These are phyloP conservation scores for Cepaea hortensis DNA, from an alignment of 2,888 invertebrate genomes.

Conservation along the genomic window DNA sequence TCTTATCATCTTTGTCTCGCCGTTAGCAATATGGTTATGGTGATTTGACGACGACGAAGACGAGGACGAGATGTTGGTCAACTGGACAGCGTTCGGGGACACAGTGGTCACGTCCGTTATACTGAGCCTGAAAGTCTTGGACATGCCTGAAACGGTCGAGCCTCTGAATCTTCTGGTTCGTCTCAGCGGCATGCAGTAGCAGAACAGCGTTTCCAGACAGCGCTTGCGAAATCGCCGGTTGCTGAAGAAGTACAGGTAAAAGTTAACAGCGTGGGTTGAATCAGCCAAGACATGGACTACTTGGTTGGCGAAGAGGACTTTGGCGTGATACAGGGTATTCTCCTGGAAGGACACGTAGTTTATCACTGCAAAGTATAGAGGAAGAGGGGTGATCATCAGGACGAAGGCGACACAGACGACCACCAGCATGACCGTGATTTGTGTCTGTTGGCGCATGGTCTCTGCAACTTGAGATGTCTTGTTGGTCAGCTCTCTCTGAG, in stretches of 20 bases:
- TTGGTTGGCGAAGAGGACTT: constrained; percentile 55
- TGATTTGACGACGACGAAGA: constrained; percentile 36
- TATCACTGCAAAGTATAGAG: constrained; percentile 62
- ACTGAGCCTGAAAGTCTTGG: constrained; percentile 50
- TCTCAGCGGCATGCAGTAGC: constrained; percentile 33
- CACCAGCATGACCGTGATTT: constrained; percentile 67
- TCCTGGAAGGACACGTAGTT: constrained; percentile 59
- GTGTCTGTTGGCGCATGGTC: constrained; percentile 60
- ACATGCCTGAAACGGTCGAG: constrained; percentile 48
- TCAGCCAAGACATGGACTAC: constrained; percentile 47
- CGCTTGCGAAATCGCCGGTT: constrained; percentile 50
- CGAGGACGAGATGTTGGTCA: constrained; percentile 30
- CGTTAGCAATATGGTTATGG: constrained; percentile 15
- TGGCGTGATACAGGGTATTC: constrained; percentile 54
- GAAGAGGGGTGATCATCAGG: constrained; percentile 64
- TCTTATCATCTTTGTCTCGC: constrained; percentile 7
- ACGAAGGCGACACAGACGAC: constrained; percentile 64
- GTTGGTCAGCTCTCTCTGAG: constrained; percentile 40
- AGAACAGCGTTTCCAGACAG: constrained; percentile 51
- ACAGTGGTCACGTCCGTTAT: constrained; percentile 50
- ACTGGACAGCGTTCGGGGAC: constrained; percentile 26
- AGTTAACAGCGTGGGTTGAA: constrained; percentile 53
- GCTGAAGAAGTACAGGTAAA: constrained; percentile 53
- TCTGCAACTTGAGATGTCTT: constrained; percentile 55
- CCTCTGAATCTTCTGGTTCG: constrained; percentile 39